Percentiles rank a stretch among this genome's conserved stretches.
Evolutionary conservation across 2,888 invertebrate species (phyloP).

Genomic region (Stegophylla sp.): DNA sequence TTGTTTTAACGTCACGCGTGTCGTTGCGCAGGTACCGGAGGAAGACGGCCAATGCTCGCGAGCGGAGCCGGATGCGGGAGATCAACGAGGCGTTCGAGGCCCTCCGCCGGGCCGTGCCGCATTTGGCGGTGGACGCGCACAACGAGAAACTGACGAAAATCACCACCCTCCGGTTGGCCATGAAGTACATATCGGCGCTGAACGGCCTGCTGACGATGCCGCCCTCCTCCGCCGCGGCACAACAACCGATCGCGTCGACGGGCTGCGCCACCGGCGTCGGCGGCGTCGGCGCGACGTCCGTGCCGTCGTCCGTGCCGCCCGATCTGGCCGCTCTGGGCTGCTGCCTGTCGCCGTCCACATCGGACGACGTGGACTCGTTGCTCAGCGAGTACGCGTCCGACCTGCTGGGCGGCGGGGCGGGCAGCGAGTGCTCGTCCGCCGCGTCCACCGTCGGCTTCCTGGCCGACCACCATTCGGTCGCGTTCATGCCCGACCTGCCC

Average conservation of each 20-base stretch:
- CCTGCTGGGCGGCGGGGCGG: slow-evolving; percentile 29
- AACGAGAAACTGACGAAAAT: slow-evolving; percentile 85
- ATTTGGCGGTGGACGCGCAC: slow-evolving; percentile 60
- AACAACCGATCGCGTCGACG: too few relatives aligned
- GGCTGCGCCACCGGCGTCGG: too few relatives aligned
- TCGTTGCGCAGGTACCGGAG: slow-evolving; percentile 67
- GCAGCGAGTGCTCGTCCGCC: slow-evolving; percentile 63
- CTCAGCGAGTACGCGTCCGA: slow-evolving; percentile 63
- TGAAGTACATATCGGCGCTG: slow-evolving; percentile 83
- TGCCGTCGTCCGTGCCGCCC: slow-evolving; percentile 18
- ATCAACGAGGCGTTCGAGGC: slow-evolving; percentile 89
- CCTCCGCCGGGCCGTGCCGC: slow-evolving; percentile 79
- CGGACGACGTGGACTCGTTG: slow-evolving; percentile 63
- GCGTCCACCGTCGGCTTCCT: slow-evolving; percentile 38
- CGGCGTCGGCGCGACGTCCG: background rate
- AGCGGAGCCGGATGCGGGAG: slow-evolving; percentile 85
- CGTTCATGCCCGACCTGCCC: slow-evolving; percentile 42
- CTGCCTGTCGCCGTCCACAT: slow-evolving; percentile 46
- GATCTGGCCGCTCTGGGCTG: slow-evolving; percentile 36
- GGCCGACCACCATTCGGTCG: slow-evolving; percentile 23
- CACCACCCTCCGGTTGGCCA: slow-evolving; percentile 83
- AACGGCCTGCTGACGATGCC: slow-evolving; percentile 69
- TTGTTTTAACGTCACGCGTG: background rate
- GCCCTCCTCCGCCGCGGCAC: slow-evolving; percentile 7
- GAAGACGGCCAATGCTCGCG: slow-evolving; percentile 88